Percentiles rank a stretch among this genome's conserved stretches.
Evolutionary conservation across 2,888 invertebrate species (phyloP).

Genomic region (Schizotus pectinicornis): DNA sequence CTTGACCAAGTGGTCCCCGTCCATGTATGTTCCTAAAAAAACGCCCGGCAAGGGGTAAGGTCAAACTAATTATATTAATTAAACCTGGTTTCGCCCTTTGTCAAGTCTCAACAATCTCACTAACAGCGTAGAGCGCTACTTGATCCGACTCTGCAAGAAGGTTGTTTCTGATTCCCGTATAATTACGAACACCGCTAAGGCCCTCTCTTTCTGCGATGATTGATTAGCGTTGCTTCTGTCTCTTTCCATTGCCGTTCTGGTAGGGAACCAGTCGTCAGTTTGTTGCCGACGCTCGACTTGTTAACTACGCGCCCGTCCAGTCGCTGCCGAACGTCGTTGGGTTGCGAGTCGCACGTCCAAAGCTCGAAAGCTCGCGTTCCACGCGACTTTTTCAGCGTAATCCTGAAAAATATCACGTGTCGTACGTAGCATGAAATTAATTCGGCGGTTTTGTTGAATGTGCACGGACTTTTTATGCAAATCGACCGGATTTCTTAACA

Average conservation of each 20-base stretch:
- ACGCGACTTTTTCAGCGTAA: constrained; percentile 31
- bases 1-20: not conserved
- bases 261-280: constrained; percentile 57
- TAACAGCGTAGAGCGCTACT: constrained; percentile 57
- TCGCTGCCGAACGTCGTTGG: constrained; percentile 39
- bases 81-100: constrained; percentile 54
- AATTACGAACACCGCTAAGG: constrained; percentile 51
- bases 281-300: constrained; percentile 52
- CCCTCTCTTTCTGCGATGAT: constrained; percentile 43
- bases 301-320: constrained; percentile 49
- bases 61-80: constrained; percentile 55
- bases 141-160: constrained; percentile 56
- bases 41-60: constrained; percentile 36
- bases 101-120: constrained; percentile 52
- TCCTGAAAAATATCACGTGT: constrained; percentile 25
- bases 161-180: constrained; percentile 58
- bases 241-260: constrained; percentile 48
- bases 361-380: constrained; percentile 6
- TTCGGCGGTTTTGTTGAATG: constrained; percentile 4
- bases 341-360: constrained; percentile 35
- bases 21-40: constrained; percentile 4
- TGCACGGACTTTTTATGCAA: constrained; percentile 10
- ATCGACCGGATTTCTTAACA: not conserved
- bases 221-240: constrained; percentile 39
- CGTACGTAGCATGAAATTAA: constrained; percentile 15